Evolutionary conservation across 2,797 vertebrate genomes (phyloP), one percentile per base, ranked within the genome.

Genomic region (Dryobates pubescens): DNA sequence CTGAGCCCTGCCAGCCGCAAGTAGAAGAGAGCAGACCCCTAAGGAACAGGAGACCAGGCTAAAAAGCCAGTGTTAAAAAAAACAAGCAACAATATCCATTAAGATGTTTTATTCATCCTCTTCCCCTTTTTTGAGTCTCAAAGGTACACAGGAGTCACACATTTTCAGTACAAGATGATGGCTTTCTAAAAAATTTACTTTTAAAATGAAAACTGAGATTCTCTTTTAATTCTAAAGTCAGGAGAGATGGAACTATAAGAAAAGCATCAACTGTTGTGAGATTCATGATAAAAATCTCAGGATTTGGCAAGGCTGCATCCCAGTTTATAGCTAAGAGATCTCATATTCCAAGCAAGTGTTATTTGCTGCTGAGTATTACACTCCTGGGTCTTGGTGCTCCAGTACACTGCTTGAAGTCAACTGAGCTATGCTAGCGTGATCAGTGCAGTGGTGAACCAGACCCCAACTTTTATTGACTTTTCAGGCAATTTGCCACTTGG

Each of bases 401-500:
- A 79, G 76, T 49, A 75, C 70, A 54, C 30, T 26, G 26, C 80
- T 87, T 71, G 53, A 53, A 95, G 82, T 92, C 76, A 88, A 17
- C 70, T 1, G 34, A 92, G 70, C 53, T 63, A 32, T 34, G 3
- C 88, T 94, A 6, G 56, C 24, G 13, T 93, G 93, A 93, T 78
- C 67, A 75, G 62, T 45, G 17, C 73, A 38, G 86, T 10, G 76
- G 24, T 81, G 82, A 95, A 92, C 63, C 93, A 96, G 94, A 91
- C 83, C 81, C 65, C 91, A 80, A 4, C 17, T 93, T 96, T 94
- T 95, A 95, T 92, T 94, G 90, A 78, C 92, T 90, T 89, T 91
- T 86, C 89, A 88, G 94, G 94, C 95, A 96, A 47, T 29, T 57
- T 94, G 94, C 95, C 93, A 94, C 59, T 94, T 96, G 96, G 95